Conservation (phyloP, 2,113 vertebrate species). For the Clinocottus analis region DNA sequence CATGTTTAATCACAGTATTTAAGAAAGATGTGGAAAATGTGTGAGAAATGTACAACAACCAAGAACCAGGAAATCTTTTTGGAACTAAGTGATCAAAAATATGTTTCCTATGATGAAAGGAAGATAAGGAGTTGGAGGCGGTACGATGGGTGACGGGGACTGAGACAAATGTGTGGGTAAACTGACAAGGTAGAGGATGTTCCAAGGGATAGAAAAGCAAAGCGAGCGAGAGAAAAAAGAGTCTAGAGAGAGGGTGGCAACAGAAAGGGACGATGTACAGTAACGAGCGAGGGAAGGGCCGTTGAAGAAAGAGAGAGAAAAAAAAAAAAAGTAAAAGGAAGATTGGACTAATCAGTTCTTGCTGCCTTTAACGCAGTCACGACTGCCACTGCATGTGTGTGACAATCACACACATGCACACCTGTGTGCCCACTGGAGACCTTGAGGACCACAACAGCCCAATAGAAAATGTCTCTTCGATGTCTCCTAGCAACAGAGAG, state of each 20-base stretch:
- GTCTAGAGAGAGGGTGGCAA: neutral
- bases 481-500: slow-evolving; percentile 75
- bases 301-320: neutral
- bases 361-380: slow-evolving; percentile 37
- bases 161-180: neutral
- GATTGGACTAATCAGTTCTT: slow-evolving; percentile 31
- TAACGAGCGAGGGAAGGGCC: neutral
- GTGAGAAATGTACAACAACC: too few relatives aligned
- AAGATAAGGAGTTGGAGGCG: neutral
- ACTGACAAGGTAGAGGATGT: neutral
- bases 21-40: neutral
- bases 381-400: slow-evolving; percentile 43
- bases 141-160: neutral
- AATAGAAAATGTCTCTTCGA: slow-evolving; percentile 40
- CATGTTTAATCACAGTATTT: slow-evolving; percentile 24
- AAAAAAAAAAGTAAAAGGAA: neutral
- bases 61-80: neutral
- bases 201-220: neutral
- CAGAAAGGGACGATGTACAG: neutral
- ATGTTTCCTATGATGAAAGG: neutral
- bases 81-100: neutral
- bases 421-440: slow-evolving; percentile 59
- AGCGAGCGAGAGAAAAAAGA: neutral
- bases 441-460: slow-evolving; percentile 61
- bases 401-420: slow-evolving; percentile 47